These are phyloP conservation scores for Syngnathus typhle DNA, from an alignment of 2,113 vertebrate species.

Conservation along the genomic window DNA sequence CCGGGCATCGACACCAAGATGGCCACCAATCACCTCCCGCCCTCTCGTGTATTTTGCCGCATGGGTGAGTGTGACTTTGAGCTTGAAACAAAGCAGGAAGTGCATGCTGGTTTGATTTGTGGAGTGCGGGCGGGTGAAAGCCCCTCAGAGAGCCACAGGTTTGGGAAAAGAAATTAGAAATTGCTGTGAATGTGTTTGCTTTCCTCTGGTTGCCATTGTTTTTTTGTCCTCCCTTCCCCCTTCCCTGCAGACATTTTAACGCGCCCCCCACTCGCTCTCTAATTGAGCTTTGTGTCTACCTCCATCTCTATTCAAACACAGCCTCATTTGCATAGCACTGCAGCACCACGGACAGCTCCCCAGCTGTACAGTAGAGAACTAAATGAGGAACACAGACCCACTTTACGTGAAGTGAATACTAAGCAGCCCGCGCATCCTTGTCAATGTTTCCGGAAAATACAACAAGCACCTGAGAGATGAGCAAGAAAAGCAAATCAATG, in stretches of 20 bases:
- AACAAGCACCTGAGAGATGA: slow-evolving; percentile 46
- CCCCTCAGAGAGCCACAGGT: neutral
- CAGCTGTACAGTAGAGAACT: slow-evolving; percentile 79
- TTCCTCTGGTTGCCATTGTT: slow-evolving; percentile 65
- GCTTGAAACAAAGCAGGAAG: slow-evolving; percentile 23
- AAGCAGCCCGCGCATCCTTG: slow-evolving; percentile 69
- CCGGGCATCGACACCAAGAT: slow-evolving; percentile 52
- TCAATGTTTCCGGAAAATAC: slow-evolving; percentile 48
- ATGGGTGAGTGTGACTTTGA: neutral
- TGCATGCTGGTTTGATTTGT: slow-evolving; percentile 13
- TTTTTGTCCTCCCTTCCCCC: slow-evolving; percentile 16
- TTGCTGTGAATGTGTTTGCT: slow-evolving; percentile 41
- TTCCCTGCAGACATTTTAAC: slow-evolving; percentile 44
- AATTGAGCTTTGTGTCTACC: slow-evolving; percentile 78
- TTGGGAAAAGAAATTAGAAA: slow-evolving; percentile 37
- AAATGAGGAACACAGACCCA: slow-evolving; percentile 84
- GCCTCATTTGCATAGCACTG: slow-evolving; percentile 80
- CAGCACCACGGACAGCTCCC: slow-evolving; percentile 75
- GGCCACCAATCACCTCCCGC: slow-evolving; percentile 10
- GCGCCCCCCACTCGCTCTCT: slow-evolving; percentile 50
- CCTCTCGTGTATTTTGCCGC: neutral
- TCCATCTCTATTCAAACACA: slow-evolving; percentile 71
- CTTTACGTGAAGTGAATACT: slow-evolving; percentile 87
- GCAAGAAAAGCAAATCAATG: slow-evolving; percentile 35
- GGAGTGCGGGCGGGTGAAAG: slow-evolving; percentile 21